Conservation (phyloP, 2,113 vertebrate species). For the Egretta garzetta region DNA sequence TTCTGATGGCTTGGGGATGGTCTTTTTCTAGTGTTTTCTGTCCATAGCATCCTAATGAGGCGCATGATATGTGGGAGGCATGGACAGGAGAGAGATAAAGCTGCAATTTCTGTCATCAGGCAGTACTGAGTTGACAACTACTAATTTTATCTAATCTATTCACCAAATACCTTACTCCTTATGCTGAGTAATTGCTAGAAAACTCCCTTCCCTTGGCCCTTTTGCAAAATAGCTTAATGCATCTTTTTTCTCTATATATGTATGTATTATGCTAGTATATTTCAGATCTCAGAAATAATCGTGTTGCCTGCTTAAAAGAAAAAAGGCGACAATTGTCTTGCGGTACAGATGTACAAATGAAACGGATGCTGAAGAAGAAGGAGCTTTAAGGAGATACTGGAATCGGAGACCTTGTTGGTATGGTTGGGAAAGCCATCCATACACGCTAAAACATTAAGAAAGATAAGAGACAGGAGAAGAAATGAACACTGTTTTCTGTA, state of each 20-base stretch:
- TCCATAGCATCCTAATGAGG: conserved; percentile 10
- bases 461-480: not conserved
- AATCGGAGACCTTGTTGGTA: not conserved
- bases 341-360: not conserved
- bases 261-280: not conserved
- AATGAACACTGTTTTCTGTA: not conserved
- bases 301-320: not conserved
- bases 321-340: not conserved
- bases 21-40: not conserved
- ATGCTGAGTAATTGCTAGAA: not conserved
- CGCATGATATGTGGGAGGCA: conserved; percentile 28
- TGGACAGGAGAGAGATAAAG: conserved; percentile 38
- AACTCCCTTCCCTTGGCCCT: not conserved
- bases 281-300: not conserved
- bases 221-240: not conserved
- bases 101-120: conserved; percentile 42
- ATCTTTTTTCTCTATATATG: not conserved
- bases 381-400: not conserved
- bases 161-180: conserved; percentile 7
- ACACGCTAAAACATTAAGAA: not conserved
- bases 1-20: not conserved
- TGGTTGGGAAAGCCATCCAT: not conserved
- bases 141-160: conserved; percentile 53
- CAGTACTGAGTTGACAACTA: conserved; percentile 16
- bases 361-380: not conserved